phyloP scores from a whole-genome alignment of 2,888 invertebrate genomes.

The Toxonevra muliebris region DNA sequence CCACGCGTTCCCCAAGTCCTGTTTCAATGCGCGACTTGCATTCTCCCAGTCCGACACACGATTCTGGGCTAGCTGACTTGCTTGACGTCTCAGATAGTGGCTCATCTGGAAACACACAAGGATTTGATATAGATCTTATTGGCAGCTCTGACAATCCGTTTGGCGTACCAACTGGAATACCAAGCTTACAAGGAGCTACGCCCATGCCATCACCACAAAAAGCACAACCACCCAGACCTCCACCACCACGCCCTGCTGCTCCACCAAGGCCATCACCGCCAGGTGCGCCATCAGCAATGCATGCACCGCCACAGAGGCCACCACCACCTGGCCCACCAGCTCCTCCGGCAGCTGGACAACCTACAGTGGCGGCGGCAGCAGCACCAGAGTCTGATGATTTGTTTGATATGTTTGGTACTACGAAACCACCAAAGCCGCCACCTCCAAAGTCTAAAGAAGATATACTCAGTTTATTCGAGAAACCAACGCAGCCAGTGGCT shows the following conservation, averaged over 20 bases:
- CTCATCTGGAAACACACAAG: constrained; percentile 55
- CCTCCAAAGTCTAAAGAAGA: constrained; percentile 70
- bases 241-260: constrained; percentile 64
- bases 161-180: constrained; percentile 64
- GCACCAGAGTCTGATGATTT: constrained; percentile 65
- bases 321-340: constrained; percentile 56
- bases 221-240: constrained; percentile 66
- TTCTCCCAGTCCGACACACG: constrained; percentile 85
- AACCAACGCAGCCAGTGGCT: constrained; percentile 55
- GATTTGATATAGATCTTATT: constrained; percentile 54
- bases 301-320: constrained; percentile 65
- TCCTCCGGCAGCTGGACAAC: constrained; percentile 48
- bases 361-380: constrained; percentile 19
- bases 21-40: constrained; percentile 83
- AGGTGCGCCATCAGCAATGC: constrained; percentile 58
- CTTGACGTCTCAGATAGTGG: constrained; percentile 70
- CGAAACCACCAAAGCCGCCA: constrained; percentile 68
- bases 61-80: constrained; percentile 71
- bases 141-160: constrained; percentile 63
- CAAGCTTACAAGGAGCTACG: constrained; percentile 62
- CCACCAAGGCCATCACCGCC: constrained; percentile 57
- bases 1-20: constrained; percentile 87
- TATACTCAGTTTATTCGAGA: constrained; percentile 69
- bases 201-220: constrained; percentile 67
- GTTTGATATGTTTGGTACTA: constrained; percentile 67